Percentiles rank a stretch among this genome's conserved stretches.
These are phyloP conservation scores for Drosophila ustulata DNA, from an alignment of 2,888 invertebrate species.

Conservation along the genomic window DNA sequence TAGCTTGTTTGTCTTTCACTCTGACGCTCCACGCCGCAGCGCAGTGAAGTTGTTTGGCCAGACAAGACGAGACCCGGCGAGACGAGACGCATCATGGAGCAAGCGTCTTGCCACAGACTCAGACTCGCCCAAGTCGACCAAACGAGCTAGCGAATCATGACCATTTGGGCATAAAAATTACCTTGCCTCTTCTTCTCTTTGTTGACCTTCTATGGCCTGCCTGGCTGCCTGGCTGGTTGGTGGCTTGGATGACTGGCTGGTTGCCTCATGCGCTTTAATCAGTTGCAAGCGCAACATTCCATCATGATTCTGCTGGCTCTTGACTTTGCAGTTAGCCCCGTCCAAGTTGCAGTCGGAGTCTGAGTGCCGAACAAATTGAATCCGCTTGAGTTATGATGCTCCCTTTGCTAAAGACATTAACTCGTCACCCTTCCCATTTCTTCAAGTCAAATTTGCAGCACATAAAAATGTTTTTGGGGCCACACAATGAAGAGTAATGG, in stretches of 20 bases:
- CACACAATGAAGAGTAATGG: slow-evolving; percentile 28
- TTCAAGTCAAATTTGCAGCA: slow-evolving; percentile 53
- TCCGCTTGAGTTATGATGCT: slow-evolving; percentile 60
- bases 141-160: slow-evolving; percentile 72
- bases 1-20: slow-evolving; percentile 80
- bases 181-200: slow-evolving; percentile 43
- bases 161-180: slow-evolving; percentile 77
- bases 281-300: slow-evolving; percentile 47
- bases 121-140: slow-evolving; percentile 23
- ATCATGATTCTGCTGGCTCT: slow-evolving; percentile 38
- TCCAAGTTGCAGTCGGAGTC: slow-evolving; percentile 14
- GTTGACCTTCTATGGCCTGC: slow-evolving; percentile 18
- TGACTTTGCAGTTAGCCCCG: slow-evolving; percentile 43
- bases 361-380: slow-evolving; percentile 60
- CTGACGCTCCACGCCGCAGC: slow-evolving; percentile 58
- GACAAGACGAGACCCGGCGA: slow-evolving; percentile 46
- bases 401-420: slow-evolving; percentile 53
- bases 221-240: slow-evolving; percentile 14
- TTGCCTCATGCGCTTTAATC: slow-evolving; percentile 29
- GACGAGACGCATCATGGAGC: slow-evolving; percentile 21
- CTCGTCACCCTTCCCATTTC: slow-evolving; percentile 1
- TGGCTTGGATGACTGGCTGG: background rate
- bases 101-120: slow-evolving; percentile 36
- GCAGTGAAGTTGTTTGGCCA: slow-evolving; percentile 72
- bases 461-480: slow-evolving; percentile 44